phyloP scores from a whole-genome alignment of 2,113 vertebrate species.

The Oryctolagus cuniculus region DNA sequence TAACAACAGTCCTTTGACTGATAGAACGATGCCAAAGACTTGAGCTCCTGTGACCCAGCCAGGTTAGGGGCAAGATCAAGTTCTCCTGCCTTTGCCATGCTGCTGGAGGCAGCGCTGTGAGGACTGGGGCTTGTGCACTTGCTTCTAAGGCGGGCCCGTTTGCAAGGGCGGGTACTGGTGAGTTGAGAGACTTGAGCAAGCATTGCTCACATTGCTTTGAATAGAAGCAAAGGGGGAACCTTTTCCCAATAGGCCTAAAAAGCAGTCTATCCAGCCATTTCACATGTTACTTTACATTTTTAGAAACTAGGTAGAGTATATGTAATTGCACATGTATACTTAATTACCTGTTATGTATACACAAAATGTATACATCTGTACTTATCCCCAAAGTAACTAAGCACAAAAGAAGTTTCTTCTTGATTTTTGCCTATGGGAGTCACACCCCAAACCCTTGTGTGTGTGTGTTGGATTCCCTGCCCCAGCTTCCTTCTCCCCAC shows the following conservation, averaged over 20 bases:
- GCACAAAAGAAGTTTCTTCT: constrained; percentile 23
- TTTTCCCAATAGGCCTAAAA: neutral
- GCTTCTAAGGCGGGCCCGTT: neutral
- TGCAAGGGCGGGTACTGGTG: neutral
- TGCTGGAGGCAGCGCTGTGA: neutral
- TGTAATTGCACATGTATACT: neutral
- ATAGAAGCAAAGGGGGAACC: constrained; percentile 42
- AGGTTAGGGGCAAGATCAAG: neutral
- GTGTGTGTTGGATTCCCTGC: constrained; percentile 13
- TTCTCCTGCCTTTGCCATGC: neutral
- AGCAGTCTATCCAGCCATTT: neutral
- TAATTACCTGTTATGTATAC: neutral
- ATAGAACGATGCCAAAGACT: constrained; percentile 3
- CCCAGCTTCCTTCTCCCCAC: neutral
- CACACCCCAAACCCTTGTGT: neutral
- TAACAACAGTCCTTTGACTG: neutral
- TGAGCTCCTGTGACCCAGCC: constrained; percentile 7
- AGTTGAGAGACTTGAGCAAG: neutral
- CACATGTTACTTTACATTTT: constrained; percentile 46
- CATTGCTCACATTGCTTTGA: neutral
- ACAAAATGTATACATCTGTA: neutral
- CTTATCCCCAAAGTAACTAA: neutral
- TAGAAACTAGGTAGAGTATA: neutral
- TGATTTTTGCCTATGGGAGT: neutral
- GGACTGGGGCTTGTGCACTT: neutral